Evolutionary conservation across 2,888 invertebrate genomes (phyloP), one percentile per base, ranked within the genome.

Genomic region (Epicampocera succincta): DNA sequence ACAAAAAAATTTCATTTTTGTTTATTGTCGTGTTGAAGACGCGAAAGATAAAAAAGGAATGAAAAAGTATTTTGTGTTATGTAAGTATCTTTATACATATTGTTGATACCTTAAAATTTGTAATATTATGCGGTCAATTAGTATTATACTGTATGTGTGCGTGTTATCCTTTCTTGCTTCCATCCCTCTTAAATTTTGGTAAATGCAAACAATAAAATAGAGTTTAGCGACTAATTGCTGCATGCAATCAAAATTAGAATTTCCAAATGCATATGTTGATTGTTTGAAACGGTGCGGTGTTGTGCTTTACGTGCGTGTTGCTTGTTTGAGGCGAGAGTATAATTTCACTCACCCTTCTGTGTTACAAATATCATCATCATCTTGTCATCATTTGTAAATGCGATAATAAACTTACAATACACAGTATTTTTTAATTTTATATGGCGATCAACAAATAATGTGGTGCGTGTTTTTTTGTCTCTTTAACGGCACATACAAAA

Each of bases 381-480:
- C 33, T 50, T 65, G 71, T 79, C 78, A 79, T 46, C 60, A 60
- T 61, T 61, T 68, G 68, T 78, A 65, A 60, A 72, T 52, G 63
- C 52, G 52, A 40, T 65, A 66, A 68, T 52, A 83, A 76, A 38
- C 40, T 5, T 58, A 48, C 75, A 50, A 25, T 21, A 25, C 11
- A 76, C 40, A 72, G 56, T 73, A 77, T 78, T 71, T 50, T 66
- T 74, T 71, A 8, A 6, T 33, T 21, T 21, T 77, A 69, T 54
- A 74, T 66, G 73, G 52, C 61, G 63, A 74, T 83, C 72, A 80
- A 48, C 48, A 60, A 66, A 78, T 72, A 72, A 65, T 50, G 19
- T 21, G 42, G 48, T 54, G 40, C 29, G 33, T 50, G 42, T 48
- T 15, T 13, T n/a, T 38, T 40, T 8, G 12, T 54, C n/a, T 42